Percentiles rank a stretch among this genome's conserved stretches.
Evolutionary conservation across 2,113 vertebrate genomes (phyloP).

Genomic region (Phasianus colchicus): DNA sequence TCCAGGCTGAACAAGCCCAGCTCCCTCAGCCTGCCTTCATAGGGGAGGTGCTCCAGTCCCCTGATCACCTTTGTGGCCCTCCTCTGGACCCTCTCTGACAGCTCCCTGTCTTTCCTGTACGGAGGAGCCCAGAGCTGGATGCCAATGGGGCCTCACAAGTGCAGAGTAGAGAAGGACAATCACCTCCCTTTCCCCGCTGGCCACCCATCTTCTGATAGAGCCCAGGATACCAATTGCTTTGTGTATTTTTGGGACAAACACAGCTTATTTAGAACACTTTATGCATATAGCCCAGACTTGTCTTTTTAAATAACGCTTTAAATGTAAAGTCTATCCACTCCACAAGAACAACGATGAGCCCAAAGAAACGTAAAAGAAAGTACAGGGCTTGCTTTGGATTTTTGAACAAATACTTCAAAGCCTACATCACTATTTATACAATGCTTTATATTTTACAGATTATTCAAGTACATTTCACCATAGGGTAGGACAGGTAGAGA

Average conservation of each 20-base stretch:
- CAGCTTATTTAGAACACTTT: not conserved
- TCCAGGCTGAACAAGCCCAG: too few relatives aligned
- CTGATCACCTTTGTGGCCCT: too few relatives aligned
- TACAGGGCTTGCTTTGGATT: not conserved
- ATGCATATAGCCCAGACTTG: not conserved
- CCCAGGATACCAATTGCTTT: too few relatives aligned
- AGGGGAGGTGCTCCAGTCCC: too few relatives aligned
- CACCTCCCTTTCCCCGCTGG: too few relatives aligned
- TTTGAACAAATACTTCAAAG: not conserved
- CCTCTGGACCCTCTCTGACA: too few relatives aligned
- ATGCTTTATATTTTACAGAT: not conserved
- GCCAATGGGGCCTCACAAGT: too few relatives aligned
- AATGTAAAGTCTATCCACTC: not conserved
- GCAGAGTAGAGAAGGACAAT: too few relatives aligned
- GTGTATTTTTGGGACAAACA: not conserved
- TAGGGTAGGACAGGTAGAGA: rapidly evolving
- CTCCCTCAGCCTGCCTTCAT: too few relatives aligned
- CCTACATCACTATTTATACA: not conserved
- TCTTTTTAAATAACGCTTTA: not conserved
- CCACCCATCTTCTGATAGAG: too few relatives aligned
- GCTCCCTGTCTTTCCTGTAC: too few relatives aligned
- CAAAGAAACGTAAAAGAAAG: not conserved
- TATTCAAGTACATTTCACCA: not conserved
- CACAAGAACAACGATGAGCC: rapidly evolving
- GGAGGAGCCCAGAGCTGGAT: too few relatives aligned